A percentile compares a stretch with the other conserved stretches of the same genome.
Evolutionary conservation across 2,888 invertebrate species (phyloP).

Genomic region (Andrena flavipes): DNA sequence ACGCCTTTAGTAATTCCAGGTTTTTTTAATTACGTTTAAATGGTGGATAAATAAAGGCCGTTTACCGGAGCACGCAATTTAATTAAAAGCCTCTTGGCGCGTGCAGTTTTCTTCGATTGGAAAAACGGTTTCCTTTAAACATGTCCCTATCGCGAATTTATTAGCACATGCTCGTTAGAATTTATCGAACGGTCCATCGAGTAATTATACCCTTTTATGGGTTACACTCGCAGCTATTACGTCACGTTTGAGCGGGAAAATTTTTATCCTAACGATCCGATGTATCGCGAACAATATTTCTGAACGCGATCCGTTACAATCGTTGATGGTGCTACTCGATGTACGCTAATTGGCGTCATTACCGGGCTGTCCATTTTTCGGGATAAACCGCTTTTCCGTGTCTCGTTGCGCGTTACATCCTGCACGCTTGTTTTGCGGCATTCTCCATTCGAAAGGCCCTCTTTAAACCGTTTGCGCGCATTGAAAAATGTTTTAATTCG

Average conservation of each 20-base stretch:
- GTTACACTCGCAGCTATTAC: conserved; percentile 29
- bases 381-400: conserved; percentile 41
- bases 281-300: conserved; percentile 48
- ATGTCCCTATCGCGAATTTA: conserved; percentile 26
- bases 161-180: conserved; percentile 41
- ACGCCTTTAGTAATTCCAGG: too few relatives aligned
- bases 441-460: conserved; percentile 22
- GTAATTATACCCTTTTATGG: conserved; percentile 49
- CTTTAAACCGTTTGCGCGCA: conserved; percentile 8
- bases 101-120: conserved; percentile 46
- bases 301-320: conserved; percentile 33
- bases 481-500: conserved; percentile 4
- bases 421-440: conserved; percentile 11
- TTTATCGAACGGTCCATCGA: conserved; percentile 43
- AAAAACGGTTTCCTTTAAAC: conserved; percentile 42
- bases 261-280: conserved; percentile 53
- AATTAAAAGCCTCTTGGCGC: conserved; percentile 52
- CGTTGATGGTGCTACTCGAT: conserved; percentile 44
- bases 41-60: too few relatives aligned
- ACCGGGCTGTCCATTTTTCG: conserved; percentile 46
- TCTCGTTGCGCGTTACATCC: conserved; percentile 10
- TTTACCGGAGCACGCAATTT: conserved; percentile 7
- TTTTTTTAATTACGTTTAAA: too few relatives aligned
- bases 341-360: conserved; percentile 58
- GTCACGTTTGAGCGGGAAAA: conserved; percentile 52